Evolutionary conservation across 2,888 invertebrate genomes (phyloP), one percentile per base, ranked within the genome.

Genomic region (Apotomis capreana): DNA sequence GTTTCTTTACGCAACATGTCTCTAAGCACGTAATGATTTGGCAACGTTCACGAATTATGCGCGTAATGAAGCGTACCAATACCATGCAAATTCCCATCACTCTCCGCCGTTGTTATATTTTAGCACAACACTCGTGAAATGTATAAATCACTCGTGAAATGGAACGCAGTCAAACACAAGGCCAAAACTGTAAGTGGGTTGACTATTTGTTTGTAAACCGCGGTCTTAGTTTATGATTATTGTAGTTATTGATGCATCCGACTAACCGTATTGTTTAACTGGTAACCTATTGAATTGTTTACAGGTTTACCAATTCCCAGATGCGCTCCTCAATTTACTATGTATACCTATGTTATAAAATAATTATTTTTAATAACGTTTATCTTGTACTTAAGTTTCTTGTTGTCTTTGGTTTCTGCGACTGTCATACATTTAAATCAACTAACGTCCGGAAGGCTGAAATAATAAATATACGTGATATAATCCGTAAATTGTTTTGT

Each of bases 71-170:
- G 51, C 54, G 70, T 46, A 26, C 26, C 26, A 26, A 26, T 26
- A 37, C 65, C 60, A 60, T 59, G 59, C 65, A 55, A 65, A 61
- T 67, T 60, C 36, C 12, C 70, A 67, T 70, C 70, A 67, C 65
- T 70, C 70, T 49, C 44, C 65, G 54, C 44, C 60, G 59, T 60
- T 70, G 65, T 67, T 65, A 61, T 49, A 67, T 65, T 65, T 70
- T 36, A 60, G 60, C 63, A 63, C 46, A 61, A 63, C 55, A 44
- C 61, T 26, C 26, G 26, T 26, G 26, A 26, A 26, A 26, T 26
- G 36, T 49, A 70, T 70, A 67, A 70, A 67, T 70, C 60, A 67
- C 69, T 57, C 52, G 60, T 70, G 70, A 67, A 67, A 49, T 61
- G 60, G 49, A 61, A 55, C 65, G 60, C 65, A 70, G 37, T 55